Percentiles rank a stretch among this genome's conserved stretches.
These are phyloP conservation scores for Coptodon rendalli DNA, from an alignment of 2,113 vertebrate species.

Conservation along the genomic window DNA sequence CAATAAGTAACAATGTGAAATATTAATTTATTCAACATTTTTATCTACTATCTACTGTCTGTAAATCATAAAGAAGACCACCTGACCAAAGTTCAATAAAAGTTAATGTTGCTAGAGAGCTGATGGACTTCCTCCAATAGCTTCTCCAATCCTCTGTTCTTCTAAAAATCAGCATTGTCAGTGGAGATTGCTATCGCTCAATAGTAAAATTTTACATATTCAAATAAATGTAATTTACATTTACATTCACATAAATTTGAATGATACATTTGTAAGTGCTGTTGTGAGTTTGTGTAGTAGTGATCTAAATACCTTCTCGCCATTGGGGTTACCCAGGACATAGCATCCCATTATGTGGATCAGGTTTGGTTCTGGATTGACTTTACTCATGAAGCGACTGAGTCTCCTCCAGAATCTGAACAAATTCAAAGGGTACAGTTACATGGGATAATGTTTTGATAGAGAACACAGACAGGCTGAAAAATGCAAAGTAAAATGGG, in stretches of 20 bases:
- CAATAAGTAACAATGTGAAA: not conserved
- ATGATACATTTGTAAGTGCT: not conserved
- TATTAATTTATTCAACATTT: not conserved
- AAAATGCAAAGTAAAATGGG: not conserved
- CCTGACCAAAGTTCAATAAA: not conserved
- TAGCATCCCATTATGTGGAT: conserved; percentile 98
- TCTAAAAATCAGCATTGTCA: not conserved
- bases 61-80: not conserved
- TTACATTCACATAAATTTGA: not conserved
- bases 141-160: not conserved
- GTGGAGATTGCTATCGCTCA: not conserved
- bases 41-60: not conserved
- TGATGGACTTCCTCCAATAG: not conserved
- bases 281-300: not conserved
- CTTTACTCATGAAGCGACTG: conserved; percentile 94
- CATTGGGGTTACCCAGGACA: conserved; percentile 94
- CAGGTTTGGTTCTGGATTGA: conserved; percentile 93
- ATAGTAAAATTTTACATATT: not conserved
- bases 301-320: conserved; percentile 84
- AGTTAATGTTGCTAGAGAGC: not conserved
- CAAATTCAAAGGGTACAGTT: not conserved
- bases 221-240: not conserved
- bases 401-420: conserved; percentile 93
- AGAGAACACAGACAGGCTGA: not conserved
- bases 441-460: not conserved